phyloP scores from a whole-genome alignment of 2,797 vertebrate genomes.

The Sylvia borin region DNA sequence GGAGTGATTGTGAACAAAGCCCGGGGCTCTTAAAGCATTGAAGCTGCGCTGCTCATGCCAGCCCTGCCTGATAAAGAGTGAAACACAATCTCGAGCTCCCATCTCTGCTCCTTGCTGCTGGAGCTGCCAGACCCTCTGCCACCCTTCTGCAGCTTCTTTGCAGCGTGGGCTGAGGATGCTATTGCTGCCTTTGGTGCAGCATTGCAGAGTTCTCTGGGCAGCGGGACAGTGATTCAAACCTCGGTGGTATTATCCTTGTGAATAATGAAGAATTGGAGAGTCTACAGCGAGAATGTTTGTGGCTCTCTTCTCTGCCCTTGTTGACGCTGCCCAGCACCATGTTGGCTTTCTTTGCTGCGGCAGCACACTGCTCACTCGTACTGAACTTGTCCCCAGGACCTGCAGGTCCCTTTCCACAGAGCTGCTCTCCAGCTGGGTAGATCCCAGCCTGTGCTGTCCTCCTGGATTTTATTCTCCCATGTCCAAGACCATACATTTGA shows the following conservation, averaged over 20 bases:
- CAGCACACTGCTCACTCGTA: not conserved
- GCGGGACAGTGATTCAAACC: not conserved
- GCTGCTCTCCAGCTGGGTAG: not conserved
- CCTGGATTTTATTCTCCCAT: not conserved
- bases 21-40: slow-evolving; percentile 41
- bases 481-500: not conserved
- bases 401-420: not conserved
- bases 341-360: not conserved
- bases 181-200: not conserved
- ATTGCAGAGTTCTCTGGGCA: not conserved
- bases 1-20: slow-evolving; percentile 52
- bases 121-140: not conserved
- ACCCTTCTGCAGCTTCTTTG: not conserved
- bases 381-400: not conserved
- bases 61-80: not conserved
- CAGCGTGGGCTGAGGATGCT: not conserved
- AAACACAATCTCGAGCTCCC: not conserved
- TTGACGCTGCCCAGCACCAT: not conserved
- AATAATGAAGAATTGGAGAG: not conserved
- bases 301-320: not conserved
- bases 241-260: not conserved
- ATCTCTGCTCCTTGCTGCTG: not conserved
- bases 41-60: not conserved
- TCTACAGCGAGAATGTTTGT: no score
- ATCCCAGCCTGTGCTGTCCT: not conserved